A percentile compares a stretch with the other conserved stretches of the same genome.
phyloP scores from a whole-genome alignment of 1,140 invertebrate genomes.

The Dendrolimus punctatus region DNA sequence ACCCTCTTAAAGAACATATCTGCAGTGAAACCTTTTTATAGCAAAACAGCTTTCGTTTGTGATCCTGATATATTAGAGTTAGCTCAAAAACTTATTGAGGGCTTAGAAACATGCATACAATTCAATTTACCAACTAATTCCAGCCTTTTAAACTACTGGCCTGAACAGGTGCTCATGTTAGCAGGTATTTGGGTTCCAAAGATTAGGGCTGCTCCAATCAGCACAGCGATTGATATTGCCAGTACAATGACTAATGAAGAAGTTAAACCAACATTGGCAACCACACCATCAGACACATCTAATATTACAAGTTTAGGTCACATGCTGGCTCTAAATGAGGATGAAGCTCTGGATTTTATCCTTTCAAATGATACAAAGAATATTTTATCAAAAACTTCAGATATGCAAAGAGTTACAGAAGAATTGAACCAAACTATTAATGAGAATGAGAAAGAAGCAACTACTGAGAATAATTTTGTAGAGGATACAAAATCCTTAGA shows the following conservation, averaged over 20 bases:
- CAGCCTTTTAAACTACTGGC: conserved; percentile 92
- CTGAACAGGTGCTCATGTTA: conserved; percentile 84
- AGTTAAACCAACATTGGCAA: conserved; percentile 47
- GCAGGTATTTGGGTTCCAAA: conserved; percentile 89
- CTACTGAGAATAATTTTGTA: conserved; percentile 6
- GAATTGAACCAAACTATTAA: conserved; percentile 9
- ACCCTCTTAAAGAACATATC: conserved; percentile 73
- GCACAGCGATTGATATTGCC: conserved; percentile 80
- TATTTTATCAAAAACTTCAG: conserved; percentile 20
- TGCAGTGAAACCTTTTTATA: conserved; percentile 84
- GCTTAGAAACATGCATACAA: conserved; percentile 81
- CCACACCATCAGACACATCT: conserved; percentile 55
- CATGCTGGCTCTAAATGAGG: conserved; percentile 72
- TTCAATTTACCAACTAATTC: conserved; percentile 92
- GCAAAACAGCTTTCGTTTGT: conserved; percentile 82
- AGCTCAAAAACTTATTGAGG: conserved; percentile 82
- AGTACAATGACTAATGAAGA: conserved; percentile 75
- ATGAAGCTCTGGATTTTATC: conserved; percentile 79
- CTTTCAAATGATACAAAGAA: conserved; percentile 63
- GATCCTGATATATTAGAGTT: conserved; percentile 87
- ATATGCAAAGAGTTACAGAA: conserved; percentile 22
- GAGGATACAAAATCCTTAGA: conserved; percentile 16
- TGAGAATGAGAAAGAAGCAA: conserved; percentile 6
- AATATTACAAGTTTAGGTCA: conserved; percentile 66
- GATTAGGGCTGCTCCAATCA: conserved; percentile 78